Percentiles rank a stretch among this genome's conserved stretches.
phyloP scores from a whole-genome alignment of 92 coral and sea anemone genomes.

The Blastomussa wellsi region DNA sequence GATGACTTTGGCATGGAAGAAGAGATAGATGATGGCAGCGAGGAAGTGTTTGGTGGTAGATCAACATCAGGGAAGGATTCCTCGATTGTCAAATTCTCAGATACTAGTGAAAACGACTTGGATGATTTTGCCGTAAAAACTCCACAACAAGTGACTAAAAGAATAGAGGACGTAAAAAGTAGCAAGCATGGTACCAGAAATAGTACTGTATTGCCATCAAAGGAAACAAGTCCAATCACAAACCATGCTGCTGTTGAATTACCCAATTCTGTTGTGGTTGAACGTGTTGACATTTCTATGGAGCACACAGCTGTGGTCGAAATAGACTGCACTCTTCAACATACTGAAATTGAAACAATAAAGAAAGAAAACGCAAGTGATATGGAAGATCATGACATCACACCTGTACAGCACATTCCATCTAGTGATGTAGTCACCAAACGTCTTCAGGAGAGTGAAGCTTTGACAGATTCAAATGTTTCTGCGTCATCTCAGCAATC shows the following conservation, averaged over 20 bases:
- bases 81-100: neutral
- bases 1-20: conserved; percentile 13
- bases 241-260: conserved; percentile 18
- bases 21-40: neutral
- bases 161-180: neutral
- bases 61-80: neutral
- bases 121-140: conserved; percentile 4
- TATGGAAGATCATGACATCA: neutral
- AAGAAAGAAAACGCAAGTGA: neutral
- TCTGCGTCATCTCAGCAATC: neutral
- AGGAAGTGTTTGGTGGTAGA: neutral
- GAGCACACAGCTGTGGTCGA: conserved; percentile 4
- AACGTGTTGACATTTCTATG: neutral
- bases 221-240: neutral
- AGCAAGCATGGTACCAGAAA: neutral
- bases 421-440: neutral
- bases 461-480: conserved; percentile 6
- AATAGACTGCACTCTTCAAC: neutral
- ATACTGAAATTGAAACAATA: neutral
- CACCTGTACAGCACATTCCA: neutral
- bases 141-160: neutral
- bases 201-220: neutral
- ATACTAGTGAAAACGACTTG: neutral
- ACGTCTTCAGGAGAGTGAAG: neutral
- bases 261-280: conserved; percentile 3